These are phyloP conservation scores for Catocala nupta DNA, from an alignment of 2,888 invertebrate species.

Conservation along the genomic window DNA sequence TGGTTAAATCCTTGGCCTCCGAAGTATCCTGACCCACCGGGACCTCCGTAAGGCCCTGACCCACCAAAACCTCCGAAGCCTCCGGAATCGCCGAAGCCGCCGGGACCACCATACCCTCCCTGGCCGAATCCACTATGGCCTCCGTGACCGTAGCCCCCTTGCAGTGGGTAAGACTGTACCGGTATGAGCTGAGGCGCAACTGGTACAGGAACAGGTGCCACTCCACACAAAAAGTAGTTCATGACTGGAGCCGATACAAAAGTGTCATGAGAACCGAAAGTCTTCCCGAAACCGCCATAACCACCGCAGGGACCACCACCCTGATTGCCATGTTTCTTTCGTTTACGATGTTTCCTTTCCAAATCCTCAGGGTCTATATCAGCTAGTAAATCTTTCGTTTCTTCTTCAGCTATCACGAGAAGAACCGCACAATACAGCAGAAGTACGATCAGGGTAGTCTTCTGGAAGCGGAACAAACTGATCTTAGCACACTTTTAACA, in stretches of 20 bases:
- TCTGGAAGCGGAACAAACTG: constrained; percentile 56
- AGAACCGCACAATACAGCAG: constrained; percentile 56
- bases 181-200: constrained; percentile 29
- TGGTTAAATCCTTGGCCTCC: constrained; percentile 34
- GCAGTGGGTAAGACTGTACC: constrained; percentile 45
- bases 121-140: constrained; percentile 50
- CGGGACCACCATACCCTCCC: constrained; percentile 49
- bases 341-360: constrained; percentile 69
- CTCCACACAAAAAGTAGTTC: constrained; percentile 79
- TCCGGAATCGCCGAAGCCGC: constrained; percentile 36
- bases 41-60: constrained; percentile 14
- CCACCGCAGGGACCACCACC: constrained; percentile 59
- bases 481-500: not conserved
- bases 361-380: constrained; percentile 65
- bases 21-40: constrained; percentile 42
- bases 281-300: constrained; percentile 65
- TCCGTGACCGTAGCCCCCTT: constrained; percentile 50
- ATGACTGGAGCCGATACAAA: constrained; percentile 78
- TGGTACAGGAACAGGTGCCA: constrained; percentile 42
- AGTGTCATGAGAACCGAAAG: constrained; percentile 70
- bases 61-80: constrained; percentile 40
- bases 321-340: constrained; percentile 72
- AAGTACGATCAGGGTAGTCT: constrained; percentile 55
- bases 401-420: constrained; percentile 57
- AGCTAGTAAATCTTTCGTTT: constrained; percentile 60